Evolutionary conservation across 2,113 vertebrate genomes (phyloP).

Genomic region (Muscicapa adusta): DNA sequence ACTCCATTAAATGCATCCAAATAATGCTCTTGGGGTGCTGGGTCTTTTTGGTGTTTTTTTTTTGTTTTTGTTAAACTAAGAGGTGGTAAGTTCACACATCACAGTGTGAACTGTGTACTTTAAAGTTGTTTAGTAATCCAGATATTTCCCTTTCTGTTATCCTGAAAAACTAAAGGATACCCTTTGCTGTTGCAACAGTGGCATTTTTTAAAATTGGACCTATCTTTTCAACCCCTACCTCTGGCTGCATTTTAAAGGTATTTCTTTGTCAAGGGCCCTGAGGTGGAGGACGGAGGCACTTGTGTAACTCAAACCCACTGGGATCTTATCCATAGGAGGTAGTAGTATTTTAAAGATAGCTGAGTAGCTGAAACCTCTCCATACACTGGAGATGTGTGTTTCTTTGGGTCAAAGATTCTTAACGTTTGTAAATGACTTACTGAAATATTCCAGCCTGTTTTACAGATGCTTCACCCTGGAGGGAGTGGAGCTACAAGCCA

Average conservation of each 20-base stretch:
- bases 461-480: not conserved
- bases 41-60: not conserved
- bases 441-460: not conserved
- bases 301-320: not conserved
- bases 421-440: not conserved
- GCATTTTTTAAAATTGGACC: not conserved
- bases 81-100: not conserved
- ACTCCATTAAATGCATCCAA: not conserved
- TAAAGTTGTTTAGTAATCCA: not conserved
- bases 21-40: not conserved
- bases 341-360: not conserved
- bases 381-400: not conserved
- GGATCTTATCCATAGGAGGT: not conserved
- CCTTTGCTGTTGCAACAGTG: not conserved
- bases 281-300: not conserved
- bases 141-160: not conserved
- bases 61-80: not conserved
- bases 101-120: not conserved
- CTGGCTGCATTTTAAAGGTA: not conserved
- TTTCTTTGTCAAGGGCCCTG: slow-evolving; percentile 7
- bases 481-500: not conserved
- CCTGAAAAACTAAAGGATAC: slow-evolving; percentile 26
- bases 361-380: not conserved
- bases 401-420: not conserved
- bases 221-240: not conserved